phyloP scores from a whole-genome alignment of 2,113 vertebrate species.

The Hipposideros armiger region DNA sequence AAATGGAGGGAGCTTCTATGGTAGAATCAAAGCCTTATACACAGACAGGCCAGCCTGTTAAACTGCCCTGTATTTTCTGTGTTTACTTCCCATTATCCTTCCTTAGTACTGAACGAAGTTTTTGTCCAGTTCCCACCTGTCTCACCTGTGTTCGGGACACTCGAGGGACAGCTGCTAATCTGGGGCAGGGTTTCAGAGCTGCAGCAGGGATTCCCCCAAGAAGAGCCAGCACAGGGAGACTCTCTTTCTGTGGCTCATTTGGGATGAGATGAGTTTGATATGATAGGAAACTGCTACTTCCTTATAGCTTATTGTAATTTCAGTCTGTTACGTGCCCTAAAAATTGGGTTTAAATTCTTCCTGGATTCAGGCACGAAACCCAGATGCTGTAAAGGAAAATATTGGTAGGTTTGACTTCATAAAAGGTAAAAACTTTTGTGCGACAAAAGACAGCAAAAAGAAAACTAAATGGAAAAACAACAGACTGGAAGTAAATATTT shows the following conservation, averaged over 20 bases:
- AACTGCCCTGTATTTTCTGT: background rate
- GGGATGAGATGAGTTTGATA: background rate
- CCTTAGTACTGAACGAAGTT: background rate
- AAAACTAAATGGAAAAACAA: background rate
- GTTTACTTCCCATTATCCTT: background rate
- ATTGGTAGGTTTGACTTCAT: background rate
- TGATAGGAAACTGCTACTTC: background rate
- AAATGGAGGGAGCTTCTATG: background rate
- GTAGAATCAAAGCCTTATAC: background rate
- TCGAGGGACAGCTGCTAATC: background rate
- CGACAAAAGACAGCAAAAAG: background rate
- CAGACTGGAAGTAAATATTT: background rate
- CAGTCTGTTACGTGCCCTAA: background rate
- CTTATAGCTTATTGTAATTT: background rate
- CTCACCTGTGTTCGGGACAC: background rate
- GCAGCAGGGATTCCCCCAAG: background rate
- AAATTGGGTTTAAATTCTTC: background rate
- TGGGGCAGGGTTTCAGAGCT: background rate
- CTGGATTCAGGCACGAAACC: background rate
- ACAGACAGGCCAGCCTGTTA: background rate
- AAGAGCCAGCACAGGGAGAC: background rate
- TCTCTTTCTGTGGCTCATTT: background rate
- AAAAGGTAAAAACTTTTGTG: background rate
- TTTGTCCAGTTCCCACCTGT: background rate
- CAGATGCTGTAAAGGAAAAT: background rate